A percentile compares a stretch with the other conserved stretches of the same genome.
phyloP scores from a whole-genome alignment of 2,797 vertebrate species.

The Myotis planiceps region DNA sequence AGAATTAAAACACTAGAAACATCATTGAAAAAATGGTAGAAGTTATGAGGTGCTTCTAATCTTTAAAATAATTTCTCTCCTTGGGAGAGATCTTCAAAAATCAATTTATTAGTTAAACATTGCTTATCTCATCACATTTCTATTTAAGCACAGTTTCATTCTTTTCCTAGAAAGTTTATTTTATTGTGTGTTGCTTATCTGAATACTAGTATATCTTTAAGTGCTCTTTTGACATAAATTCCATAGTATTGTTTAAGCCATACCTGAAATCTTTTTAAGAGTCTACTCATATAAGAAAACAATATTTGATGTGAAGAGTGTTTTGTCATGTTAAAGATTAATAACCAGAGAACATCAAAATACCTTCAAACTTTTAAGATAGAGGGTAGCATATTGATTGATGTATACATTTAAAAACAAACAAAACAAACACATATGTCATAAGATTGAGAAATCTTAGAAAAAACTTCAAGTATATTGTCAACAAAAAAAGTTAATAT shows the following conservation, averaged over 20 bases:
- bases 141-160: background rate
- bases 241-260: background rate
- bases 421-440: background rate
- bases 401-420: background rate
- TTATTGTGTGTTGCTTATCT: background rate
- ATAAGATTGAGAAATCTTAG: background rate
- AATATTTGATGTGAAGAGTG: background rate
- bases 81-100: background rate
- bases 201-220: background rate
- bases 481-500: background rate
- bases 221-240: constrained; percentile 1
- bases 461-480: background rate
- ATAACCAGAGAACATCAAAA: background rate
- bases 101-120: background rate
- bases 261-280: background rate
- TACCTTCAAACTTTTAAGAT: background rate
- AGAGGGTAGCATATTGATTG: background rate
- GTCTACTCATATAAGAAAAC: background rate
- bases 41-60: background rate
- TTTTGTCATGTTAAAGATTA: background rate
- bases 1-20: constrained; percentile 5
- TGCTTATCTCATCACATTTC: background rate
- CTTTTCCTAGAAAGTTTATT: background rate
- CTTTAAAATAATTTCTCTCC: constrained; percentile 27
- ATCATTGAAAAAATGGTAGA: background rate